A percentile compares a stretch with the other conserved stretches of the same genome.
Evolutionary conservation across 1,140 invertebrate genomes (phyloP).

Genomic region (Drosophila repletoides): DNA sequence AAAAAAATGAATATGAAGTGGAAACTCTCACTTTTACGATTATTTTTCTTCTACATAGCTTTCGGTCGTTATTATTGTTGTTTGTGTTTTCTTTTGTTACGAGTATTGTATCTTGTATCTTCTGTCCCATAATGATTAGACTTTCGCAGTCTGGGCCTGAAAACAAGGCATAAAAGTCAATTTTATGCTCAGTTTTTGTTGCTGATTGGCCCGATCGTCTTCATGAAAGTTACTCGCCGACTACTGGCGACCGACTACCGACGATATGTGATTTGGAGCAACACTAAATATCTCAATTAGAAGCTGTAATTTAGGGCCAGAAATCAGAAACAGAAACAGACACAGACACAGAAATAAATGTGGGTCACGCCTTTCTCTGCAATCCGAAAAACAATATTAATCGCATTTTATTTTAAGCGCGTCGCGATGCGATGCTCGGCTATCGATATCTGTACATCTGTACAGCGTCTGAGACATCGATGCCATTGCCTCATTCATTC

Average conservation of each 20-base stretch:
- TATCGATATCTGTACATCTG: conserved; percentile 34
- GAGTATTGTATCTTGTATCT: conserved; percentile 46
- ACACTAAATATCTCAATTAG: conserved; percentile 80
- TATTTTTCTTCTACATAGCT: conserved; percentile 74
- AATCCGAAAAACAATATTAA: conserved; percentile 41
- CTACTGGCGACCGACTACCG: neutral
- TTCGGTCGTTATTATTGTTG: conserved; percentile 62
- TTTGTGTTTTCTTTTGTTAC: conserved; percentile 49
- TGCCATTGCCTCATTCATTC: conserved; percentile 49
- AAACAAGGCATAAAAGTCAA: conserved; percentile 74
- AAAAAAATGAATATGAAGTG: conserved; percentile 68
- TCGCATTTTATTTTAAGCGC: conserved; percentile 47
- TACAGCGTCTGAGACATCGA: neutral
- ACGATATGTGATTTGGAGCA: conserved; percentile 71
- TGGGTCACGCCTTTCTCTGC: conserved; percentile 71
- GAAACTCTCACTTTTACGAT: conserved; percentile 80
- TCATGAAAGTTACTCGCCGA: conserved; percentile 55
- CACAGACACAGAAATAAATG: too few species aligned
- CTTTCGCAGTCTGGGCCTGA: conserved; percentile 57
- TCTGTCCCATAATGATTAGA: conserved; percentile 75
- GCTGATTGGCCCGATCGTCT: conserved; percentile 66
- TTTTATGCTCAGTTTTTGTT: conserved; percentile 76
- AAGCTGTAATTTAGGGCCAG: conserved; percentile 55
- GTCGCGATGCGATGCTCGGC: conserved; percentile 55
- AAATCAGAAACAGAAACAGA: too few species aligned